Percentiles rank a stretch among this genome's conserved stretches.
Evolutionary conservation across 2,888 invertebrate genomes (phyloP).

Genomic region (Frankliniella intonsa): DNA sequence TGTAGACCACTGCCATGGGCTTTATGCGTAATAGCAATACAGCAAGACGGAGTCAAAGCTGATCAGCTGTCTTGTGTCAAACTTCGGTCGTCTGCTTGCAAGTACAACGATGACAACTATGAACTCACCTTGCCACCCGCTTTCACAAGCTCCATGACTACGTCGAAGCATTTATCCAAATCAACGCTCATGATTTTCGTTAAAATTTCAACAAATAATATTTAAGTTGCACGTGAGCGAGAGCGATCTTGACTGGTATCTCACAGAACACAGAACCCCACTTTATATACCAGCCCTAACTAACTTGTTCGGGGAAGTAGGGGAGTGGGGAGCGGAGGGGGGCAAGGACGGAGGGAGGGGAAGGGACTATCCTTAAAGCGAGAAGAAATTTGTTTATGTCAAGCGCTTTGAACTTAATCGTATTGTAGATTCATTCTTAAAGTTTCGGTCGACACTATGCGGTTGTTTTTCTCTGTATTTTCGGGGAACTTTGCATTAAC

Average conservation of each 20-base stretch:
- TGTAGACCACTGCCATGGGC: no score
- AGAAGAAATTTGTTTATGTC: background rate
- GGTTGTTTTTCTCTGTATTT: no score
- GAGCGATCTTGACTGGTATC: background rate
- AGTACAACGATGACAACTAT: background rate
- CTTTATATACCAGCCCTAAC: background rate
- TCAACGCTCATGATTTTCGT: background rate
- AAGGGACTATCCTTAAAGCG: background rate
- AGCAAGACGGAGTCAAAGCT: background rate
- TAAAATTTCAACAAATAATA: no score
- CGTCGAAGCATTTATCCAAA: constrained; percentile 47
- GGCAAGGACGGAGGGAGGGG: background rate
- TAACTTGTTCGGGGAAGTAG: background rate
- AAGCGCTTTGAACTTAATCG: no score
- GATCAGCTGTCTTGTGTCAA: constrained; percentile 11
- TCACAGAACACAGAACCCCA: background rate
- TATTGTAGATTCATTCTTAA: no score
- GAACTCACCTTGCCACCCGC: constrained; percentile 50
- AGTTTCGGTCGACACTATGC: no score
- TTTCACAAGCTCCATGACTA: constrained; percentile 47
- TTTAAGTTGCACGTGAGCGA: no score
- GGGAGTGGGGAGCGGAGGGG: background rate
- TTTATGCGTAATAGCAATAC: no score
- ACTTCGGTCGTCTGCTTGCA: background rate
- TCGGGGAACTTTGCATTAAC: no score